phyloP scores from a whole-genome alignment of 2,888 invertebrate species.

The Dryobota labecula region DNA sequence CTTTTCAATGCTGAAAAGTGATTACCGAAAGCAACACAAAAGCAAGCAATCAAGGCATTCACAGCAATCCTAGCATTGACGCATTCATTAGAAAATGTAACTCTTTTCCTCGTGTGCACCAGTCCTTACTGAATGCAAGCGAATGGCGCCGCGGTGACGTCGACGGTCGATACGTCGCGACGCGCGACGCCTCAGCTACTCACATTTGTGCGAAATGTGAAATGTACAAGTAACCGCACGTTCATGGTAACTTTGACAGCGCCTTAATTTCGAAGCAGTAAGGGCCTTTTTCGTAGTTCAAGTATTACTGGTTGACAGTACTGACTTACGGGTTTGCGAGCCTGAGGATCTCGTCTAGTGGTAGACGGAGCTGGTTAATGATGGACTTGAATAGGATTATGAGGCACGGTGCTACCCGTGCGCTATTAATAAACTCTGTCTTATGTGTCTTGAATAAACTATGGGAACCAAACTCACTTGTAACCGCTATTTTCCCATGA shows the following conservation, averaged over 20 bases:
- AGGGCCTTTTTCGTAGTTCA: not conserved
- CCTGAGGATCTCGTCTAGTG: constrained; percentile 14
- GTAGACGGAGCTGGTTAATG: constrained; percentile 28
- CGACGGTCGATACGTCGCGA: constrained; percentile 86
- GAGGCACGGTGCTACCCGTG: not conserved
- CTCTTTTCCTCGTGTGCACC: constrained; percentile 34
- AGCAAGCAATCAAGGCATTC: constrained; percentile 21
- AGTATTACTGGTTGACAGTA: not conserved
- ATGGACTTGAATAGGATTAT: constrained; percentile 24
- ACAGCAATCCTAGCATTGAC: constrained; percentile 20
- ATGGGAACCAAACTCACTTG: not conserved
- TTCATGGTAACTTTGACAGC: not conserved
- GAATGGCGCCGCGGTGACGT: constrained; percentile 60
- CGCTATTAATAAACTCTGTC: constrained; percentile 8
- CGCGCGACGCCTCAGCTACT: constrained; percentile 75
- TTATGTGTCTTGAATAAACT: not conserved
- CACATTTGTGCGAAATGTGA: constrained; percentile 39
- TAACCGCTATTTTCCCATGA: not conserved
- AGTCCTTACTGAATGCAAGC: constrained; percentile 40
- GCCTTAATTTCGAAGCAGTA: not conserved
- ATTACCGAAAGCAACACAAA: not conserved
- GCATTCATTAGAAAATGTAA: constrained; percentile 28
- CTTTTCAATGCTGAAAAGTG: not conserved
- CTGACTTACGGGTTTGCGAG: not conserved
- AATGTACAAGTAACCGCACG: constrained; percentile 5